Evolutionary conservation across 2,113 vertebrate genomes (phyloP), one percentile per base, ranked within the genome.

Genomic region (Piliocolobus tephrosceles): DNA sequence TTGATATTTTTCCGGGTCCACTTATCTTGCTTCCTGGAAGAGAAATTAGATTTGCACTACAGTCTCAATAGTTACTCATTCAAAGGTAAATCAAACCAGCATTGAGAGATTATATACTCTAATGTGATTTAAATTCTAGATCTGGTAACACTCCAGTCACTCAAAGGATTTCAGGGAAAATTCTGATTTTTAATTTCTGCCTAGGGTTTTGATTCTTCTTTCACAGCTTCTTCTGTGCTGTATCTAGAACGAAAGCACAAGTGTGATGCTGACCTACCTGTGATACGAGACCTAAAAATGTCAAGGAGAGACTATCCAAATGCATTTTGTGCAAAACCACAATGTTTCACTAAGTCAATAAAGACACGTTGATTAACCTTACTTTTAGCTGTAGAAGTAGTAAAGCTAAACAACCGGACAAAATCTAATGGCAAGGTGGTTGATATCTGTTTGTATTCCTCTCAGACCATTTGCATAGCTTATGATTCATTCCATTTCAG

Each of bases 1-100:
- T 98, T 99, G 84, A 99, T 99, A 95, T 99, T 99, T 84, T 98
- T 66, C 94, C 99, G 99, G 93, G 99, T 98, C 99, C 99, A 99
- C 0, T 98, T 50, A 84, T 99, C 98, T 98, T 99, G 99, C 92
- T 99, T 98, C 95, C 99, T 99, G 98, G 61, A n/a, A 94, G 40
- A 95, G 87, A 98, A 98, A 98, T 94, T 92, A 95, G 96, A 40
- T 30, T 91, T 66, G 55, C 45, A 68, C 81, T 88, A 73, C n/a
- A 78, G 40, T 45, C 25, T 88, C 52, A 40, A 40, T 6, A 40
- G 9, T 45, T 40, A 73, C 38, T 89, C 57, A 76, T 6, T 11
- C 25, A 87, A 64, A 96, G 45, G 38, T 40, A 94, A 92, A 70
- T 68, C 57, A 81, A 92, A 76, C 9, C 32, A 95, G 75, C 32